Evolutionary conservation across 1,140 invertebrate genomes (phyloP).

Genomic region (Hyposmocoma kahamanoa): DNA sequence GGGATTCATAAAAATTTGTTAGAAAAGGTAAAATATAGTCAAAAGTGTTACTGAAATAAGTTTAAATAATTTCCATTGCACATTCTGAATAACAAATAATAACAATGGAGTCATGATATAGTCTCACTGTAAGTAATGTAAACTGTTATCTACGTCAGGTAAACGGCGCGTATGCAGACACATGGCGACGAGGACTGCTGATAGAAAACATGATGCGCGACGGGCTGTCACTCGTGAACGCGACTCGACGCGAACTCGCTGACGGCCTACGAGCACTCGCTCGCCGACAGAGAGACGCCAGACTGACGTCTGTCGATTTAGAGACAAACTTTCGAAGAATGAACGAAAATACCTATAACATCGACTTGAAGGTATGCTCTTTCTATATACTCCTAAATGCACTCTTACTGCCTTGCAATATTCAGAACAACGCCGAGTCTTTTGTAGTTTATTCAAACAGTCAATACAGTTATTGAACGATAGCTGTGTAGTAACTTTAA

Average conservation of each 20-base stretch:
- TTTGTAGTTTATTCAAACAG: no score
- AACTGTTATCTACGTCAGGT: slow-evolving; percentile 56
- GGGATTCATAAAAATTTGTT: slow-evolving; percentile 44
- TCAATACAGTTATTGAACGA: no score
- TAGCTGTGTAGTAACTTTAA: no score
- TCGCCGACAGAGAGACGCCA: slow-evolving; percentile 45
- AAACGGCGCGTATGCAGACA: slow-evolving; percentile 74
- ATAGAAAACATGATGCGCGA: slow-evolving; percentile 68
- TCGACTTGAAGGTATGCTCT: slow-evolving; percentile 2
- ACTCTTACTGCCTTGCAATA: no score
- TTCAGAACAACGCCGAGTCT: no score
- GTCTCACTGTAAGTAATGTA: no score
- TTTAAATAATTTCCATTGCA: no score
- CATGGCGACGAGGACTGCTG: slow-evolving; percentile 69
- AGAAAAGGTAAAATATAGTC: slow-evolving; percentile 67
- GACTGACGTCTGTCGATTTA: slow-evolving; percentile 40
- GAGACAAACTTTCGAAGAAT: slow-evolving; percentile 38
- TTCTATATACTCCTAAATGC: no score
- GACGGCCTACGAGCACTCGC: slow-evolving; percentile 72
- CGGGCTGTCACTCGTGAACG: slow-evolving; percentile 69
- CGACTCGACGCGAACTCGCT: slow-evolving; percentile 71
- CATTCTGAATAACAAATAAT: no score
- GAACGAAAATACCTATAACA: neutral
- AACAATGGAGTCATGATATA: no score
- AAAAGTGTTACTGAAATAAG: no score